Conservation (phyloP, 2,888 invertebrate genomes). For the Amiota mariae region DNA sequence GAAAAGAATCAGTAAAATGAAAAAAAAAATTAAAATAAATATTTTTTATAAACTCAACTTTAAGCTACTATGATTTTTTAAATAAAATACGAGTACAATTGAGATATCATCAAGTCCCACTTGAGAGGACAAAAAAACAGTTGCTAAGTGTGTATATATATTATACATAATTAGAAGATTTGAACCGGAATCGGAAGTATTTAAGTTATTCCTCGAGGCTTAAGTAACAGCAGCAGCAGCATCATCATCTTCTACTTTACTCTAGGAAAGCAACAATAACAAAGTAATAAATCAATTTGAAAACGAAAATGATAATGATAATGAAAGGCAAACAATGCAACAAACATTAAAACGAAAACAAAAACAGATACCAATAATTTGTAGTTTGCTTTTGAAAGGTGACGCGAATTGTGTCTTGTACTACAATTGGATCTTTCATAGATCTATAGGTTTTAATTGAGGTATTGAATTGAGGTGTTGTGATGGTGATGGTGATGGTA, state of each 20-base stretch:
- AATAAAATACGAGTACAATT: slow-evolving; percentile 7
- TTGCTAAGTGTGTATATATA: slow-evolving; percentile 8
- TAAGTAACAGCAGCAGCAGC: too few relatives aligned
- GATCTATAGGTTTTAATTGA: background rate
- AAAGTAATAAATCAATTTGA: slow-evolving; percentile 15
- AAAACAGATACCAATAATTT: slow-evolving; percentile 17
- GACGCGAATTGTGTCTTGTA: too few relatives aligned
- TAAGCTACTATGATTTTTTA: too few relatives aligned
- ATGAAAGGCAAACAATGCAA: slow-evolving; percentile 40
- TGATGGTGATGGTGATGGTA: background rate
- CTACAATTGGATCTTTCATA: too few relatives aligned
- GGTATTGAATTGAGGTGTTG: background rate
- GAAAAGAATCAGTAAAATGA: too few relatives aligned
- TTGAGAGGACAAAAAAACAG: slow-evolving; percentile 3
- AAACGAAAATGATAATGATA: background rate
- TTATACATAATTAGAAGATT: slow-evolving; percentile 9
- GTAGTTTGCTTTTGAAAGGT: background rate
- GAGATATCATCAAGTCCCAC: slow-evolving; percentile 5
- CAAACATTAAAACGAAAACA: slow-evolving; percentile 40
- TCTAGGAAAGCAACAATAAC: background rate
- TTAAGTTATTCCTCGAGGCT: background rate
- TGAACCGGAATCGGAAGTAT: slow-evolving; percentile 57
- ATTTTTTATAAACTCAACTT: too few relatives aligned
- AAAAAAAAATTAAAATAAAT: too few relatives aligned
- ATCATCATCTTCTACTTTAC: background rate